Percentiles rank a stretch among this genome's conserved stretches.
These are phyloP conservation scores for Grammomys surdaster DNA, from an alignment of 2,113 vertebrate genomes.

Conservation along the genomic window DNA sequence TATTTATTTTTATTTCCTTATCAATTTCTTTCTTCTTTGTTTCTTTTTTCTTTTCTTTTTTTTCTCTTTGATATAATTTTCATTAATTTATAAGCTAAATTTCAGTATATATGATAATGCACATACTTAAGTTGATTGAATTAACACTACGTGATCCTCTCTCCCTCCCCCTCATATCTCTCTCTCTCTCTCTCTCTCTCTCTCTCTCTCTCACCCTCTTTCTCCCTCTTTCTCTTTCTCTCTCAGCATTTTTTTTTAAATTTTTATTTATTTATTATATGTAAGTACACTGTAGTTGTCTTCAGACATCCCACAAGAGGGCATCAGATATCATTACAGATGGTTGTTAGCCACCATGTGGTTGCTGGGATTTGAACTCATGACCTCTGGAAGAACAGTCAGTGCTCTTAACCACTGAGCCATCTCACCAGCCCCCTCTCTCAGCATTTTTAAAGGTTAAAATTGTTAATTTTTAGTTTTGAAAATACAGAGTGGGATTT, in stretches of 20 bases:
- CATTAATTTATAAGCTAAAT: not conserved
- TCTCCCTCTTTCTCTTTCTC: too few relatives aligned
- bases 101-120: not conserved
- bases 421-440: too few relatives aligned
- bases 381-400: too few relatives aligned
- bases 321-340: too few relatives aligned
- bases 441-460: not conserved
- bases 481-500: not conserved
- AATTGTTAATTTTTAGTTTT: not conserved
- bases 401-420: too few relatives aligned
- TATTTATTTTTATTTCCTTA: constrained; percentile 17
- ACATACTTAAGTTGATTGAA: constrained; percentile 42
- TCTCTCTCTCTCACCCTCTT: not conserved
- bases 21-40: not conserved
- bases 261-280: too few relatives aligned
- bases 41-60: not conserved
- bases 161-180: too few relatives aligned
- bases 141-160: constrained; percentile 54
- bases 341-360: too few relatives aligned
- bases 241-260: not conserved
- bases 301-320: too few relatives aligned
- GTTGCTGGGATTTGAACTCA: too few relatives aligned
- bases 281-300: too few relatives aligned
- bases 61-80: not conserved
- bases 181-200: not conserved